Percentiles rank a stretch among this genome's conserved stretches.
Conservation (phyloP, 2,113 vertebrate species). For the zebrafish (Danio rerio) region DNA sequence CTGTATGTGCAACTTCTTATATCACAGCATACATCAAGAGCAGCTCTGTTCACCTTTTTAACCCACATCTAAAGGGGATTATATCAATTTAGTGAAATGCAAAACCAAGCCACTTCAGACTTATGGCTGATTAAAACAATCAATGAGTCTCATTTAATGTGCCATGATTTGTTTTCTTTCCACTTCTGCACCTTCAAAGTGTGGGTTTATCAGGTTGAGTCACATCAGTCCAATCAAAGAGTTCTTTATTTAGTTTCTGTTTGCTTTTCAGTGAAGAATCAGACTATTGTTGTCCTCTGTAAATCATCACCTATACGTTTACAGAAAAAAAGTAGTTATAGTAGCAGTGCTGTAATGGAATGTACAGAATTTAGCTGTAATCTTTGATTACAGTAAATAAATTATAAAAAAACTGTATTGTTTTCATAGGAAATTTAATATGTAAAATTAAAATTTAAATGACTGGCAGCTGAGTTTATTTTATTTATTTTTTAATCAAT, state of each 20-base stretch:
- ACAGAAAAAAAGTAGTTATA: no score
- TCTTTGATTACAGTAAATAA: no score
- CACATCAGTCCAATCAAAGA: constrained; percentile 22
- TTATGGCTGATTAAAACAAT: constrained; percentile 51
- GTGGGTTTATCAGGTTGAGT: constrained; percentile 37
- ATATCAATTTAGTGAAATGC: constrained; percentile 51
- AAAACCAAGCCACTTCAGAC: constrained; percentile 39
- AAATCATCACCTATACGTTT: no score
- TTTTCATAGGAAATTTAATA: no score
- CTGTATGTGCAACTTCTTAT: no score
- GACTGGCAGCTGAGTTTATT: no score
- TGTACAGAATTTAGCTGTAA: no score
- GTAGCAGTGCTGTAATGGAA: no score
- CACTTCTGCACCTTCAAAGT: constrained; percentile 11
- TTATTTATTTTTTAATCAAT: no score
- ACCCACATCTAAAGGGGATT: constrained; percentile 51
- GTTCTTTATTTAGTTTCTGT: constrained; percentile 7
- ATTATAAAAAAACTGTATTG: no score
- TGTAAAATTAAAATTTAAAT: no score
- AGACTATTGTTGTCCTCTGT: neutral
- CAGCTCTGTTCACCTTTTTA: constrained; percentile 39
- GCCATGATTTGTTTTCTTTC: constrained; percentile 34
- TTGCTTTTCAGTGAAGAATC: neutral
- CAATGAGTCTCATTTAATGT: constrained; percentile 33
- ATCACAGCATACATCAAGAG: constrained; percentile 21